phyloP scores from a whole-genome alignment of 1,140 invertebrate species.

The Ceratina japonica region DNA sequence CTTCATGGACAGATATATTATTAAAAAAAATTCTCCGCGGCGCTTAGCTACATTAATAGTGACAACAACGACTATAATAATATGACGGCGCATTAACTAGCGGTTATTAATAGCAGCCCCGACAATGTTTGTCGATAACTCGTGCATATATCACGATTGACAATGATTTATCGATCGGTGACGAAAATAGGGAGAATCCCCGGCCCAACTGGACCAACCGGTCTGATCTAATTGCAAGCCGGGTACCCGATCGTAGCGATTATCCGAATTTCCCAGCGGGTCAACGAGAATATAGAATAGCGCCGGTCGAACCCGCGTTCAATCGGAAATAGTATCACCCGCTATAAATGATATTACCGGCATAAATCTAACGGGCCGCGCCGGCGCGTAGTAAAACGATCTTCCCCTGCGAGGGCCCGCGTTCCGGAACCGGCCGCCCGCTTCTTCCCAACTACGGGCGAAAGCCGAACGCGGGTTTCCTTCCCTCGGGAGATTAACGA shows the following conservation, averaged over 20 bases:
- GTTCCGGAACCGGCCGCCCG: no score
- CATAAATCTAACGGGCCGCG: neutral
- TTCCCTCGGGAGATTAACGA: constrained; percentile 8
- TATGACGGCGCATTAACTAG: no score
- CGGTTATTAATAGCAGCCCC: neutral
- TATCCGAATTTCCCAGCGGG: constrained; percentile 12
- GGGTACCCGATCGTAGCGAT: constrained; percentile 20
- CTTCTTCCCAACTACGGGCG: constrained; percentile 31
- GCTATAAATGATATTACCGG: constrained; percentile 41
- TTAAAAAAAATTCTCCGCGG: neutral
- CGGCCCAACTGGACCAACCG: constrained; percentile 8
- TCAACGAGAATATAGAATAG: constrained; percentile 27
- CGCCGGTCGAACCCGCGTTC: constrained; percentile 6
- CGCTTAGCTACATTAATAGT: neutral
- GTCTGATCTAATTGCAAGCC: constrained; percentile 1
- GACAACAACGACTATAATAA: no score
- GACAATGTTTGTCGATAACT: neutral
- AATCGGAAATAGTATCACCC: constrained; percentile 44
- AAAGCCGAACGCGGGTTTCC: constrained; percentile 1
- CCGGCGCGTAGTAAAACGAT: constrained; percentile 20
- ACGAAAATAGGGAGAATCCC: constrained; percentile 11
- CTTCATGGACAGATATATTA: no score
- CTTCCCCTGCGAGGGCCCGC: neutral
- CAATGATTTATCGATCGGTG: constrained; percentile 17
- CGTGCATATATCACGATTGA: neutral